phyloP scores from a whole-genome alignment of 2,113 vertebrate species.

The Manacus vitellinus region DNA sequence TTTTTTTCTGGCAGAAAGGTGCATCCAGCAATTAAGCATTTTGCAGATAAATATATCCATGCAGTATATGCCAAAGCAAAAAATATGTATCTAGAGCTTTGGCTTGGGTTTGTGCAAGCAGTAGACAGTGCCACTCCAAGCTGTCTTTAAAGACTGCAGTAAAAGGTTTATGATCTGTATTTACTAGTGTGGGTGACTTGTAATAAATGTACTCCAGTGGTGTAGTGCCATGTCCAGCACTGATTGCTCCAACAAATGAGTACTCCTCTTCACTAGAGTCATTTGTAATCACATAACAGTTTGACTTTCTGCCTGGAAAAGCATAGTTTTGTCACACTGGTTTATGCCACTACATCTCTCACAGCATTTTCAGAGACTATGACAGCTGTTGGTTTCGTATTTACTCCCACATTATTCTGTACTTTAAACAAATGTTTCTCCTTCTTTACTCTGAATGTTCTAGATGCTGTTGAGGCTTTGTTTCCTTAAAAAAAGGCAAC shows the following conservation, averaged over 20 bases:
- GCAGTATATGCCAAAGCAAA: not conserved
- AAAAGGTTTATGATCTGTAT: conserved; percentile 57
- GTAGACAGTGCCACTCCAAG: not conserved
- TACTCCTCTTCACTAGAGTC: conserved; percentile 4
- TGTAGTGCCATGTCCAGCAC: conserved; percentile 20
- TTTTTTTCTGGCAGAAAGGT: not conserved
- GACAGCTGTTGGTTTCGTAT: conserved; percentile 37
- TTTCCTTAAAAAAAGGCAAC: not conserved
- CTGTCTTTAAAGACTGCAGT: conserved; percentile 29
- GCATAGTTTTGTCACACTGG: not conserved
- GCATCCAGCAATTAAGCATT: conserved; percentile 32
- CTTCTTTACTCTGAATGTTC: not conserved
- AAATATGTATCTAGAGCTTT: not conserved
- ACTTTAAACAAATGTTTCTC: conserved; percentile 32
- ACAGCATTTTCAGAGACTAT: not conserved
- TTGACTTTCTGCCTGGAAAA: conserved; percentile 53
- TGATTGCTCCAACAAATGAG: conserved; percentile 47
- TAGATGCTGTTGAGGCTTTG: not conserved
- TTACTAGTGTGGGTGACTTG: not conserved
- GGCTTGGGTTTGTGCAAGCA: not conserved
- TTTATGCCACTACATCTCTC: not conserved
- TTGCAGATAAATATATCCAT: not conserved
- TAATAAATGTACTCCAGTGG: conserved; percentile 35
- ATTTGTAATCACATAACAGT: conserved; percentile 30
- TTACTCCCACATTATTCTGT: conserved; percentile 16